Evolutionary conservation across 2,113 vertebrate species (phyloP), one percentile per base, ranked within the genome.

Genomic region (Silurus glanis): DNA sequence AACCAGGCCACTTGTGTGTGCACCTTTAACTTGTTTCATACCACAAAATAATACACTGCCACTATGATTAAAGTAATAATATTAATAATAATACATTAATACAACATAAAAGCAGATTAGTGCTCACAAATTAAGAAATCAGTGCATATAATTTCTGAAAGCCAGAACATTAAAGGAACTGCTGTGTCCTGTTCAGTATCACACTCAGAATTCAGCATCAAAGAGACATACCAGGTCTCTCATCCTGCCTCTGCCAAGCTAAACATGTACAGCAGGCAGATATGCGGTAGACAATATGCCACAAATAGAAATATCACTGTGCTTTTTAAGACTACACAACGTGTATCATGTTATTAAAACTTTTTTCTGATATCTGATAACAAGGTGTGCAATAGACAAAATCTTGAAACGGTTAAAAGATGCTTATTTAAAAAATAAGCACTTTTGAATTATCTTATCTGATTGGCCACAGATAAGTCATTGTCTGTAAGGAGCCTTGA

Each of bases 151-250:
- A 45, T 14, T 25, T 17, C 47, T 59, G 25, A 55, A 69, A 62
- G 21, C 7, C 49, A 6, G 5, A 51, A 19, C 4, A 8, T 28
- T 76, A 28, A 25, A 47, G 3, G 45, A 16, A 10, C n/a, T 12
- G 8, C 3, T 75, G 37, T 78, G 84, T 37, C n/a, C 72, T 76
- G 72, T 16, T 69, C 64, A 55, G 12, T 21, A 58, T 85, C 75
- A 58, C 53, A 58, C 76, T 80, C 21, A 23, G 61, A 80, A 69
- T 58, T 75, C 49, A 72, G 19, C 61, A 78, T 55, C 47, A 72
- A 37, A 37, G 45, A 80, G 64, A 84, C 14, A 86, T 67, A 81
- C 58, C 66, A 74, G 76, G 28, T 80, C 82, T 10, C 79, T 74
- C 17, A 53, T 82, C 66, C 19, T 14, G 25, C 67, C 64, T 45